Conservation (phyloP, 2,888 invertebrate genomes). For the Girardia tigrina region DNA sequence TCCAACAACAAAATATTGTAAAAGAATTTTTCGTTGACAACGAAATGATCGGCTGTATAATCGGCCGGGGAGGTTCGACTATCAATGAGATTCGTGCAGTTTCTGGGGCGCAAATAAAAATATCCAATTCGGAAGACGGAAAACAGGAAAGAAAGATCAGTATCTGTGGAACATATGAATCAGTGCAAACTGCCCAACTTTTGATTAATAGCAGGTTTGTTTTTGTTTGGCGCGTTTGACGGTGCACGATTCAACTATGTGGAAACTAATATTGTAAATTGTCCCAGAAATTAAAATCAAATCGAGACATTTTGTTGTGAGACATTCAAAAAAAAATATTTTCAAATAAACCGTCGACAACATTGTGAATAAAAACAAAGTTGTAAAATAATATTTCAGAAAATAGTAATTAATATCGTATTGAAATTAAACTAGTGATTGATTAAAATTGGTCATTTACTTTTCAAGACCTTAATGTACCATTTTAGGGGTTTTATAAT, state of each 20-base stretch:
- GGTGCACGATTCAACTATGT: background rate
- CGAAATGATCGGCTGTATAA: constrained; percentile 92
- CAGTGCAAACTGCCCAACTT: constrained; percentile 90
- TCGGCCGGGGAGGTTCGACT: constrained; percentile 93
- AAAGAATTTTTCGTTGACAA: constrained; percentile 90
- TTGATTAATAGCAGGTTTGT: constrained; percentile 91
- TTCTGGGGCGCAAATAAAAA: constrained; percentile 77
- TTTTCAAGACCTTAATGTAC: no score
- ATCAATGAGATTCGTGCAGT: constrained; percentile 77
- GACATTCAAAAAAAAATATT: no score
- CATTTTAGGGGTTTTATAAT: no score
- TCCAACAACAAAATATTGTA: background rate
- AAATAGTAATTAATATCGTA: no score
- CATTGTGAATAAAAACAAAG: no score
- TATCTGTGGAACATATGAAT: constrained; percentile 87
- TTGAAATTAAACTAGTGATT: no score
- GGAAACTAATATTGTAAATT: background rate
- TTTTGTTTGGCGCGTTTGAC: background rate
- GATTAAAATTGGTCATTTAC: no score
- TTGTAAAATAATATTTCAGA: no score
- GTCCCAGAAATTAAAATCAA: no score
- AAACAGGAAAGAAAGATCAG: constrained; percentile 77
- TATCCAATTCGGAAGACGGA: constrained; percentile 93
- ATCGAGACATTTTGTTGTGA: no score
- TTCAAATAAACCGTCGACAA: no score